A percentile compares a stretch with the other conserved stretches of the same genome.
Conservation (phyloP, 2,888 invertebrate species). For the Cinara cedri region DNA sequence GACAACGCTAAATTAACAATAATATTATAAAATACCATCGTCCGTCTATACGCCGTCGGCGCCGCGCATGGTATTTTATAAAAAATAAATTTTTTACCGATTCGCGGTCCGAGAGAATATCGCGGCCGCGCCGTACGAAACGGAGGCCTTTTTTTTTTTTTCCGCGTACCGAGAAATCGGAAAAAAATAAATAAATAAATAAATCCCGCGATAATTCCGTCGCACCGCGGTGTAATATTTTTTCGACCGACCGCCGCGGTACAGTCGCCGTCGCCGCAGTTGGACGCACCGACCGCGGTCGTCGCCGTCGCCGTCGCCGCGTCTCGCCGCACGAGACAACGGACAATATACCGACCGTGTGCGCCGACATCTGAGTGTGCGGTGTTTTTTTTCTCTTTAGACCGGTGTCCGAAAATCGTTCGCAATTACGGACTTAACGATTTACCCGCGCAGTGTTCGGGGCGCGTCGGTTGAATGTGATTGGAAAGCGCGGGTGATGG, state of each 20-base stretch:
- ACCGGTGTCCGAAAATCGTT: slow-evolving; percentile 49
- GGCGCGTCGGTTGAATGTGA: slow-evolving; percentile 55
- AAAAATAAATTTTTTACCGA: too few species aligned
- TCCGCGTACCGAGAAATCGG: background rate
- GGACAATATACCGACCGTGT: background rate
- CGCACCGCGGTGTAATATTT: background rate
- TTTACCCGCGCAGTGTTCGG: slow-evolving; percentile 56
- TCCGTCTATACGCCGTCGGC: too few species aligned
- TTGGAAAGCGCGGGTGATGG: slow-evolving; percentile 70
- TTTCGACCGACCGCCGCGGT: too few species aligned
- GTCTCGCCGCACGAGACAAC: background rate
- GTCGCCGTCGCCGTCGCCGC: background rate
- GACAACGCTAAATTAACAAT: too few species aligned
- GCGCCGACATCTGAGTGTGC: slow-evolving; percentile 1
- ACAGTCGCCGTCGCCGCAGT: background rate
- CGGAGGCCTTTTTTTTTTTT: background rate
- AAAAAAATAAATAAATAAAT: background rate
- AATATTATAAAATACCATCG: too few species aligned
- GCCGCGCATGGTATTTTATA: too few species aligned
- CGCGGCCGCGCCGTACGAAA: background rate
- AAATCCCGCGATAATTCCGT: background rate
- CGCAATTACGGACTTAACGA: slow-evolving; percentile 57
- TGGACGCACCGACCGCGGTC: background rate
- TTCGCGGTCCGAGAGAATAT: too few species aligned
- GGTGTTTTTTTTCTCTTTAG: slow-evolving; percentile 31